Base-by-base conservation (phyloP, 2,113 vertebrate genomes). In the Eolophus roseicapilla region DNA sequence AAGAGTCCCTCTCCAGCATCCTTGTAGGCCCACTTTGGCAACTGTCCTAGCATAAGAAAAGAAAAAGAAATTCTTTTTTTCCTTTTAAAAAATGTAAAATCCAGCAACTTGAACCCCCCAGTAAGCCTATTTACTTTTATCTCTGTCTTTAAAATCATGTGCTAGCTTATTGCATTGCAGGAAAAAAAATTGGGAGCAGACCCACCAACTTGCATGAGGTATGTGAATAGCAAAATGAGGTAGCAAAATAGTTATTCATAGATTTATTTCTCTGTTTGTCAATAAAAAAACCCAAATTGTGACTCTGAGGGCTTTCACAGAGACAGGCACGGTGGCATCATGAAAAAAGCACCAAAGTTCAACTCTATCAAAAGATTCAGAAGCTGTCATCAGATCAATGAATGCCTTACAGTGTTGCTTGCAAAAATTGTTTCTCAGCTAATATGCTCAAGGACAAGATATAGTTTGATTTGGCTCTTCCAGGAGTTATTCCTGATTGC, bases 361-460 rank as follows among this genome's bases (percentile, higher is more conserved):
- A 86, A 10, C 71, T 96, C 52, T 92, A 63, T 88, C 88, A 79
- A 29, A 75, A 82, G 85, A 92, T 92, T 93, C 82, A 69, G 88
- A 96, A 63, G 43, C 89, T 78, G 60, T 95, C 35, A 31, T 93
- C 41, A 79, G 82, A 97, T 97, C 96, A 95, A 93, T 93, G 90
- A 15, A 6, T 46, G 85, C 77, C 90, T 92, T 75, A 50, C 39
- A 57, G 82, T 74, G 76, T 80, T 86, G 77, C 95, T 96, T 96
- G 94, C 82, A 95, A 96, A 98, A 97, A 84, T 96, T 70, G 0
- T 93, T 97, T 92, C 91, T 53, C 75, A 92, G 70, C 78, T 97
- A 80, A 97, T 95, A 93, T 97, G 91, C 60, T 97, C 90, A 95
- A 97, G 96, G 94, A 90, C 78, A 92, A 96, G 89, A 63, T 53